phyloP scores from a whole-genome alignment of 2,888 invertebrate species.

The Lysandra coridon region DNA sequence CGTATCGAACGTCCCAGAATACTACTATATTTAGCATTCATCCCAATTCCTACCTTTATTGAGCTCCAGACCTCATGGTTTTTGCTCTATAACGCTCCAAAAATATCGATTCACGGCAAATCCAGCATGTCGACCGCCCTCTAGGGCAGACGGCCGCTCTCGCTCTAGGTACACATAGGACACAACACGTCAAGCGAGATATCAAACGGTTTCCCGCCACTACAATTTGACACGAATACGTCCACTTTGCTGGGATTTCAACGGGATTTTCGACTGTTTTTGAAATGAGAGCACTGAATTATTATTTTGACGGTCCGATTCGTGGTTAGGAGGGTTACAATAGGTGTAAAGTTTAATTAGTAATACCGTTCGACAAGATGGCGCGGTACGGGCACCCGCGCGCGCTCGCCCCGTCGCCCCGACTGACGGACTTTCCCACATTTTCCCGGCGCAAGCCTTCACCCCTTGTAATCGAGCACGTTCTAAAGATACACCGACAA shows the following conservation, averaged over 20 bases:
- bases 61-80: conserved; percentile 73
- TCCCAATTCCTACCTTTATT: conserved; percentile 74
- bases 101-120: conserved; percentile 80
- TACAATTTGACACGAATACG: conserved; percentile 66
- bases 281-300: conserved; percentile 36
- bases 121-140: conserved; percentile 79
- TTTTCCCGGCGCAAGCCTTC: conserved; percentile 79
- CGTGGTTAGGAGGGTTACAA: conserved; percentile 59
- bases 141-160: conserved; percentile 75
- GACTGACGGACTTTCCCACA: conserved; percentile 75
- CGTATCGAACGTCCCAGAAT: conserved; percentile 1
- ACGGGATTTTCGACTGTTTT: conserved; percentile 17
- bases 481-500: conserved; percentile 62
- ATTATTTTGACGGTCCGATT: conserved; percentile 46
- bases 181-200: conserved; percentile 79
- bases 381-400: conserved; percentile 58
- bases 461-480: conserved; percentile 78
- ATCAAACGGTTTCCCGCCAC: conserved; percentile 80
- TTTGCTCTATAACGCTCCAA: conserved; percentile 74
- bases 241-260: conserved; percentile 44
- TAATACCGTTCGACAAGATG: conserved; percentile 50
- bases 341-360: conserved; percentile 69
- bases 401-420: conserved; percentile 58
- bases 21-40: conserved; percentile 37
- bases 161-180: conserved; percentile 77